These are phyloP conservation scores for Lineus longissimus DNA, from an alignment of 1,140 invertebrate species.

Conservation along the genomic window DNA sequence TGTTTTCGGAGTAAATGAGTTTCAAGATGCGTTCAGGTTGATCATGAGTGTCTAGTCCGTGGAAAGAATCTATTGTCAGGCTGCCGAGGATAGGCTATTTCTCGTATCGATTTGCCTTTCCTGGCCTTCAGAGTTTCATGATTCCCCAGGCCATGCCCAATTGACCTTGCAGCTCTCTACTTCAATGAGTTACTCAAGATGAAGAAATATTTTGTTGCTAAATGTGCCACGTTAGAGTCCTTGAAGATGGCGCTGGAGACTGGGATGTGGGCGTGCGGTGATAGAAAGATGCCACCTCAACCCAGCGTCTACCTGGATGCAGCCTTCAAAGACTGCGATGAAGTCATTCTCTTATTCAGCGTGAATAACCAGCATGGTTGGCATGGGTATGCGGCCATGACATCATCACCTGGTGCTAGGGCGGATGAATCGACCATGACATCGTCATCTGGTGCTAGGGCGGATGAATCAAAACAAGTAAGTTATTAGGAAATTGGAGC, in stretches of 20 bases:
- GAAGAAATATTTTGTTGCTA: conserved; percentile 32
- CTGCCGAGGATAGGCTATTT: no score
- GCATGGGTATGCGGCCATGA: conserved; percentile 38
- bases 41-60: no score
- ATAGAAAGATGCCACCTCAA: conserved; percentile 27
- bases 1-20: no score
- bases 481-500: no score
- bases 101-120: no score
- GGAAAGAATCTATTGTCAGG: no score
- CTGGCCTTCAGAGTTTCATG: no score
- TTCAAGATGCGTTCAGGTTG: no score
- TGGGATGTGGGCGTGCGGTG: conserved; percentile 33
- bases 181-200: neutral
- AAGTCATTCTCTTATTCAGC: conserved; percentile 38
- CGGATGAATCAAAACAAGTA: neutral
- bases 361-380: conserved; percentile 42
- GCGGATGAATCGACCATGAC: no score
- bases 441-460: neutral
- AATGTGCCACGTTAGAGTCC: conserved; percentile 29
- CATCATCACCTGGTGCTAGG: neutral
- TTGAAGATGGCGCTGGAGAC: conserved; percentile 25
- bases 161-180: no score
- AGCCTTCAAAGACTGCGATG: conserved; percentile 19
- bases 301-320: conserved; percentile 23
- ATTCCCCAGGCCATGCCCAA: no score